Conservation (phyloP, 2,113 vertebrate species). For the Paralichthys olivaceus region DNA sequence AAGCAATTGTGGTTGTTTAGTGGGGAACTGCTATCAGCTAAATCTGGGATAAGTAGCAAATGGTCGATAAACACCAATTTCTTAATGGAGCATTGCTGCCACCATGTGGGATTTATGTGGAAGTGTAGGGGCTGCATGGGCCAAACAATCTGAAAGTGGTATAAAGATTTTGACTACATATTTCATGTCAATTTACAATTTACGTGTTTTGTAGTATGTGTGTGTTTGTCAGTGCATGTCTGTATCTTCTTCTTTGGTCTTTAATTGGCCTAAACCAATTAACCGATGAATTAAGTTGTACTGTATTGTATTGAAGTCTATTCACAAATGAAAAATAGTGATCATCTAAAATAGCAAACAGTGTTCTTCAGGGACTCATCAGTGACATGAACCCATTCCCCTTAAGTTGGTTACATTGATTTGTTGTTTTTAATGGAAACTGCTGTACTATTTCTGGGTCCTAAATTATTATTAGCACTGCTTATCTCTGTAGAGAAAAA, state of each 20-base stretch:
- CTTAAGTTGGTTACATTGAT: no score
- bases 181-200: not conserved
- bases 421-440: not conserved
- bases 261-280: no score
- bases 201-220: no score
- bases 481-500: no score
- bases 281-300: no score
- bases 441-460: not conserved
- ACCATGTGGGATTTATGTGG: slow-evolving; percentile 36
- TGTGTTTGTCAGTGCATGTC: no score
- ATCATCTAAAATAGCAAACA: no score
- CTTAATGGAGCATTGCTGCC: slow-evolving; percentile 70
- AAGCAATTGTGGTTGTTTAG: not conserved
- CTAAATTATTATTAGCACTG: not conserved
- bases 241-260: no score
- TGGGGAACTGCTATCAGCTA: not conserved
- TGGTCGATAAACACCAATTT: not conserved
- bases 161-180: not conserved
- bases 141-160: not conserved
- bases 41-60: not conserved
- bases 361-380: no score
- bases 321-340: not conserved
- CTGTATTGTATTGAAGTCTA: no score
- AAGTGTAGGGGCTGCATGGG: not conserved
- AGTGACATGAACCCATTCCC: no score